A percentile compares a stretch with the other conserved stretches of the same genome.
phyloP scores from a whole-genome alignment of 2,888 invertebrate genomes.

The Eupithecia centaureata region DNA sequence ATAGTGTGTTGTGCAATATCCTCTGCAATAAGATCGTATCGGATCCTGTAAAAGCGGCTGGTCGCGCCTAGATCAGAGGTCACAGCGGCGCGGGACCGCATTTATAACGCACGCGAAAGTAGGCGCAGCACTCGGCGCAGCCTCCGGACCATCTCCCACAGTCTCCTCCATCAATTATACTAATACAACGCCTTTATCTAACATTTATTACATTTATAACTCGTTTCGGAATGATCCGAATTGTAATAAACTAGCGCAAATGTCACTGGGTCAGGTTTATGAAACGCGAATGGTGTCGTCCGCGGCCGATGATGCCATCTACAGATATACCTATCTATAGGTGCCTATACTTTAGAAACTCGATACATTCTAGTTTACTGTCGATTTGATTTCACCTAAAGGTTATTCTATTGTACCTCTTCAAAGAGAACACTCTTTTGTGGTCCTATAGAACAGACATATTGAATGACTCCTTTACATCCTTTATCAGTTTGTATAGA shows the following conservation, averaged over 20 bases:
- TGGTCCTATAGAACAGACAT: background rate
- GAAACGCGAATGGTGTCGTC: conserved; percentile 23
- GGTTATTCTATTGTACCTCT: background rate
- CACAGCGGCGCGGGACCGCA: conserved; percentile 25
- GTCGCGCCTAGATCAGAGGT: conserved; percentile 30
- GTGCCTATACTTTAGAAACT: conserved; percentile 1
- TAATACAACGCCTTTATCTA: conserved; percentile 9
- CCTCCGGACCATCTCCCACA: conserved; percentile 20
- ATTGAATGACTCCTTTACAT: conserved; percentile 11
- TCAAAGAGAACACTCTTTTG: background rate
- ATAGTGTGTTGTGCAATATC: background rate
- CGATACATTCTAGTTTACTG: conserved; percentile 9
- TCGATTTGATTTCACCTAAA: conserved; percentile 5
- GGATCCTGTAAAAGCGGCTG: conserved; percentile 3
- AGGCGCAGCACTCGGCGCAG: conserved; percentile 13
- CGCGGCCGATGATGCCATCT: conserved; percentile 24
- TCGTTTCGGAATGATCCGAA: conserved; percentile 28
- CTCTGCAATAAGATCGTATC: conserved; percentile 17
- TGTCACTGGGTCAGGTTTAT: conserved; percentile 37
- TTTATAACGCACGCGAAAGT: conserved; percentile 39
- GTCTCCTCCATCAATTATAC: conserved; percentile 39
- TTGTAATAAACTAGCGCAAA: conserved; percentile 34
- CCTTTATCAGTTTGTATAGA: background rate
- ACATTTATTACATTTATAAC: conserved; percentile 17
- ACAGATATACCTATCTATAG: background rate